Conservation (phyloP, 2,888 invertebrate species). For the Melinaea marsaeus region DNA sequence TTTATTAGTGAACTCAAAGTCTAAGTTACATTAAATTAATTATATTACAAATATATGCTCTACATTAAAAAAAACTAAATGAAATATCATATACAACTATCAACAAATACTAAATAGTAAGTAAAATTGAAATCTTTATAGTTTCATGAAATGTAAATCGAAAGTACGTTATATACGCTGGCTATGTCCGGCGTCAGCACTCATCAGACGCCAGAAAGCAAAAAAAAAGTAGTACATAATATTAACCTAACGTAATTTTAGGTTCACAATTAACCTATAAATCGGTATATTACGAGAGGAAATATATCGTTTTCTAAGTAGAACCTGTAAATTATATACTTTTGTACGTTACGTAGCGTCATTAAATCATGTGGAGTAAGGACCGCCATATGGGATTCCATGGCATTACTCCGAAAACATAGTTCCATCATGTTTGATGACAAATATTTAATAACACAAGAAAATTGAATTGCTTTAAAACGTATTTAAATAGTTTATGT, state of each 20-base stretch:
- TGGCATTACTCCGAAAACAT: constrained; percentile 75
- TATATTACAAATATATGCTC: background rate
- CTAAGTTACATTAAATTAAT: too few species aligned
- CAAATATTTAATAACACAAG: constrained; percentile 45
- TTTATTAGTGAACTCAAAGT: too few species aligned
- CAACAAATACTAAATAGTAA: background rate
- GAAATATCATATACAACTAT: background rate
- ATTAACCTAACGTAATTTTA: constrained; percentile 56
- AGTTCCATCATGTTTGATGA: constrained; percentile 62
- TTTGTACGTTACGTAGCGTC: constrained; percentile 63
- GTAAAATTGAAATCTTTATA: background rate
- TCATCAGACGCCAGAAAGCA: constrained; percentile 51
- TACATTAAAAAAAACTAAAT: background rate
- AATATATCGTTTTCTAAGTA: constrained; percentile 22
- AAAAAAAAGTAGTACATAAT: constrained; percentile 55
- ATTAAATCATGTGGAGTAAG: constrained; percentile 75
- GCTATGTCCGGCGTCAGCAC: constrained; percentile 47
- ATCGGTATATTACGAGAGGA: constrained; percentile 27
- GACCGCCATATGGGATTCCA: constrained; percentile 78
- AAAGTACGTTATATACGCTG: constrained; percentile 22
- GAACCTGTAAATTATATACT: constrained; percentile 32
- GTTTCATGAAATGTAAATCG: constrained; percentile 8
- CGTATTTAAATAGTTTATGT: constrained; percentile 45
- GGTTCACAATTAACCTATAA: constrained; percentile 41
- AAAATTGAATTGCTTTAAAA: constrained; percentile 39